phyloP scores from a whole-genome alignment of 1,140 invertebrate species.

The Popillia japonica region DNA sequence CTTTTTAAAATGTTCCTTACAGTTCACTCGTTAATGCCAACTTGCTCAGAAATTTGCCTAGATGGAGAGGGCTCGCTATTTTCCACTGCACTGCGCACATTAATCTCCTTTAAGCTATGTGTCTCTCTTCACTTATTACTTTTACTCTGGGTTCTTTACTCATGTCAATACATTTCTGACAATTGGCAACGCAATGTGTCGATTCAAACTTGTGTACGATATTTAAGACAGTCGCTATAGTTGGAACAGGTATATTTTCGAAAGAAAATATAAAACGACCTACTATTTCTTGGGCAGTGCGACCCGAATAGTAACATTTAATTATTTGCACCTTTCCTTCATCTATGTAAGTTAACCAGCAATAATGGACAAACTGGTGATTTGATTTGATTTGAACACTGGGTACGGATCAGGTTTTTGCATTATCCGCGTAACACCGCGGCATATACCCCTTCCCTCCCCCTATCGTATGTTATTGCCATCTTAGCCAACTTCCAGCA shows the following conservation, averaged over 20 bases:
- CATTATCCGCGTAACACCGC: too few species aligned
- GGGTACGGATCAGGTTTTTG: too few species aligned
- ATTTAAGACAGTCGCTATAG: neutral
- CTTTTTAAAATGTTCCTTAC: neutral
- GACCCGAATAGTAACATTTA: neutral
- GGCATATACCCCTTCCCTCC: too few species aligned
- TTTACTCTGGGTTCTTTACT: neutral
- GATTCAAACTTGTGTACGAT: neutral
- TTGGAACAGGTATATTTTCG: neutral
- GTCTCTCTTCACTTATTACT: neutral
- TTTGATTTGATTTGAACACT: too few species aligned
- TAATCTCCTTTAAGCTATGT: neutral
- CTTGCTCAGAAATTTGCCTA: neutral
- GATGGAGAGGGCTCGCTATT: neutral
- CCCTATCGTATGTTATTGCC: too few species aligned
- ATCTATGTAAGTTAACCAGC: too few species aligned
- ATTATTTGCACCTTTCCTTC: conserved; percentile 4
- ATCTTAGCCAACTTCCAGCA: too few species aligned
- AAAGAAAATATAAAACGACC: neutral
- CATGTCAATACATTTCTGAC: neutral
- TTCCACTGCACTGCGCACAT: neutral
- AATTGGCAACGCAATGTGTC: neutral
- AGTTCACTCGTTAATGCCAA: neutral
- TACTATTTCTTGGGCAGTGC: neutral
- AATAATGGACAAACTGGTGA: too few species aligned